Conservation (phyloP, 2,888 invertebrate genomes). For the Mimachlamys varia region DNA sequence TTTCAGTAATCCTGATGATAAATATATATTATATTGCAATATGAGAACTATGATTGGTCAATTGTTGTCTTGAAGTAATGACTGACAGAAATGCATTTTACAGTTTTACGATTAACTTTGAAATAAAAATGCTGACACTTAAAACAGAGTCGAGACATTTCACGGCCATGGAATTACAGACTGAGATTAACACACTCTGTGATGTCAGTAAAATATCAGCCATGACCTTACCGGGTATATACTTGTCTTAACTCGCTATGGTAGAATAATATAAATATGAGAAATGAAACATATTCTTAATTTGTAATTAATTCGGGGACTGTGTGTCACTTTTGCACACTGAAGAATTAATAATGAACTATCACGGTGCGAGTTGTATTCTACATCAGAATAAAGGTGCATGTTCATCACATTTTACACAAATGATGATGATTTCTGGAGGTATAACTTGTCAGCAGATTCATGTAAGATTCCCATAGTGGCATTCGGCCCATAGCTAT, state of each 20-base stretch:
- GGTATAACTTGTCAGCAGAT: background rate
- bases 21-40: conserved; percentile 5
- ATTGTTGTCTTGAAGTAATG: background rate
- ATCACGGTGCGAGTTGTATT: background rate
- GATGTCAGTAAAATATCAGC: background rate
- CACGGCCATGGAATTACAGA: background rate
- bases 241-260: background rate
- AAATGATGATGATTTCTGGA: background rate
- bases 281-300: background rate
- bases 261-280: background rate
- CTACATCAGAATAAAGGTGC: background rate
- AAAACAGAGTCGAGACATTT: background rate
- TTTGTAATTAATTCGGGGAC: background rate
- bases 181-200: background rate
- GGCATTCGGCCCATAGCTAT: background rate
- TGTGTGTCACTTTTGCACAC: background rate
- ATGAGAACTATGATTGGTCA: conserved; percentile 1
- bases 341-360: background rate
- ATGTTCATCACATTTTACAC: background rate
- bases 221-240: background rate
- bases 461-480: background rate
- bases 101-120: background rate
- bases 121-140: background rate
- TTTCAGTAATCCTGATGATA: background rate
- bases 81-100: background rate